These are phyloP conservation scores for Ficedula albicollis DNA, from an alignment of 2,797 vertebrate genomes.

Conservation along the genomic window DNA sequence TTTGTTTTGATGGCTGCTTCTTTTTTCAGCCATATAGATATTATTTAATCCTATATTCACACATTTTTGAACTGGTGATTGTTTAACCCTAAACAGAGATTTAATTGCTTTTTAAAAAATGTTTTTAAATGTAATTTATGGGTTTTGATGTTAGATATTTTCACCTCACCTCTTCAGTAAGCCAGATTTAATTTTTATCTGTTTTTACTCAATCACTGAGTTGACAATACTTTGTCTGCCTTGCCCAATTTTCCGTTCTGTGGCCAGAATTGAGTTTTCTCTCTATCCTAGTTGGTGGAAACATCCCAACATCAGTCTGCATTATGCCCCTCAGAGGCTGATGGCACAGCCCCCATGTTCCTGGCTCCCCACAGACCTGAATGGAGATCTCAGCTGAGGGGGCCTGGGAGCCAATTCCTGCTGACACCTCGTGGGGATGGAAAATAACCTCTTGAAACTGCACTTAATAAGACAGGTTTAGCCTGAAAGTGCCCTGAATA, in stretches of 20 bases:
- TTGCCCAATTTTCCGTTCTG: neutral
- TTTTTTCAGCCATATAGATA: neutral
- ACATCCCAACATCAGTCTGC: neutral
- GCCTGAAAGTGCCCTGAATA: neutral
- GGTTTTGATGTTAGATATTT: neutral
- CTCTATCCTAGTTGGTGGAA: rapidly evolving
- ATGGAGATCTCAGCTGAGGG: neutral
- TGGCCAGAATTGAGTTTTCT: neutral
- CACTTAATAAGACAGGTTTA: neutral
- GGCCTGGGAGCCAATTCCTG: neutral
- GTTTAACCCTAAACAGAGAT: neutral
- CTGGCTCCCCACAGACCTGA: neutral
- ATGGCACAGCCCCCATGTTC: rapidly evolving
- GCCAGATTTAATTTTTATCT: neutral
- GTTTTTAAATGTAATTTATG: neutral
- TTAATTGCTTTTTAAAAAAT: neutral
- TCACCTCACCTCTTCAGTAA: neutral
- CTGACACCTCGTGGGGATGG: neutral
- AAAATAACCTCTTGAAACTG: neutral
- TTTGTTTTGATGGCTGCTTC: neutral
- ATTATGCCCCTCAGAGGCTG: neutral
- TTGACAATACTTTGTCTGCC: neutral
- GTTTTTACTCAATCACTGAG: neutral
- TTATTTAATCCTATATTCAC: neutral
- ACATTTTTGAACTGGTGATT: neutral